Percentiles rank a stretch among this genome's conserved stretches.
These are phyloP conservation scores for Ageneiosus marmoratus DNA, from an alignment of 2,113 vertebrate species.

Conservation along the genomic window DNA sequence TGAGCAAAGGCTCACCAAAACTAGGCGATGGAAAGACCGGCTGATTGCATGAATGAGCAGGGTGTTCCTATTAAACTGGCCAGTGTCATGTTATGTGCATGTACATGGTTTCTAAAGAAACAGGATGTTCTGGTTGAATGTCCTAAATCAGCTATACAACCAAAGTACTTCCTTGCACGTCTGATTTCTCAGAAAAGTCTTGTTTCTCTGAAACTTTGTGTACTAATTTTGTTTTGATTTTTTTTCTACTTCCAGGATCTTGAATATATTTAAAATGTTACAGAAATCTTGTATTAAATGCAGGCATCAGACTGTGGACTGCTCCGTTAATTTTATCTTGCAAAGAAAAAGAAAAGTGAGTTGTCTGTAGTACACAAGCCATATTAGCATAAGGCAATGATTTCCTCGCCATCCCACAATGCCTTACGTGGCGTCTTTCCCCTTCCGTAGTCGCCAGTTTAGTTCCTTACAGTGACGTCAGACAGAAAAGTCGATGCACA, in stretches of 20 bases:
- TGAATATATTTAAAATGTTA: not conserved
- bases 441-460: too few species aligned
- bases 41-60: constrained; percentile 4
- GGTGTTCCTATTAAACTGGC: constrained; percentile 13
- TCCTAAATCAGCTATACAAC: not conserved
- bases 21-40: too few species aligned
- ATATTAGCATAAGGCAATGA: not conserved
- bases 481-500: not conserved
- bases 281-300: not conserved
- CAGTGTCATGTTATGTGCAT: too few species aligned
- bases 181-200: not conserved
- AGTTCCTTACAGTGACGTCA: not conserved
- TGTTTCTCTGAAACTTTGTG: not conserved
- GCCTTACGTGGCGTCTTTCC: not conserved
- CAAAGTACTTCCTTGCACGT: not conserved
- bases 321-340: not conserved
- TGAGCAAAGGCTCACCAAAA: not conserved
- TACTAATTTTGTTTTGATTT: not conserved
- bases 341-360: not conserved
- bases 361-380: not conserved
- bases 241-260: not conserved
- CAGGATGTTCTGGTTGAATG: not conserved
- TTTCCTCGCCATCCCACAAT: constrained; percentile 2
- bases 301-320: not conserved
- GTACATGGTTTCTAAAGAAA: not conserved